These are phyloP conservation scores for Ophthalmolycus amberensis DNA, from an alignment of 2,113 vertebrate genomes.

Conservation along the genomic window DNA sequence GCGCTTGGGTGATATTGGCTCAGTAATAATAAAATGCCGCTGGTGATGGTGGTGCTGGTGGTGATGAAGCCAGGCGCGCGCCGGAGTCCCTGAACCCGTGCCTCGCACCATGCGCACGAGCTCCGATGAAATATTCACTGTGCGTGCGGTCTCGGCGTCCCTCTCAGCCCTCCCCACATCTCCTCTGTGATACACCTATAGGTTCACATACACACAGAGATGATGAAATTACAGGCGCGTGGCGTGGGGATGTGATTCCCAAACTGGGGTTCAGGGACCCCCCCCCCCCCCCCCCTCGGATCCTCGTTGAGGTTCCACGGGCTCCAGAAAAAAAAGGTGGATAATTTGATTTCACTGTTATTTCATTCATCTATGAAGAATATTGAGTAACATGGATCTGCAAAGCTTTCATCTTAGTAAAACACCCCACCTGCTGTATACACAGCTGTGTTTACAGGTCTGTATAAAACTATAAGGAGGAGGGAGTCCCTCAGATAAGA, in stretches of 20 bases:
- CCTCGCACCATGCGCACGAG: constrained; percentile 74
- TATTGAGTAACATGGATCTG: constrained; percentile 7
- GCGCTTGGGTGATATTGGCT: constrained; percentile 73
- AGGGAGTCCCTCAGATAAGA: constrained; percentile 2
- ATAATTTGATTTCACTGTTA: not conserved
- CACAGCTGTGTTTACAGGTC: constrained; percentile 12
- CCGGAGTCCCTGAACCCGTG: constrained; percentile 72
- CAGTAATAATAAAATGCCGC: constrained; percentile 76
- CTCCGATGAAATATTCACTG: constrained; percentile 82
- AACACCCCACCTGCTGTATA: constrained; percentile 48
- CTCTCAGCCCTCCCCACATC: constrained; percentile 48
- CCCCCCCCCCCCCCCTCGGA: not conserved
- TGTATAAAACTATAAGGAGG: not conserved
- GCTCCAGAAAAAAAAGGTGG: not conserved
- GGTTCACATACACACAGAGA: constrained; percentile 27
- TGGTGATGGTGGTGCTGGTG: constrained; percentile 60
- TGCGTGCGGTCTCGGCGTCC: constrained; percentile 70
- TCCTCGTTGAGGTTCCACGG: constrained; percentile 5
- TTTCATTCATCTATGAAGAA: not conserved
- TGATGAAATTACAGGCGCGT: constrained; percentile 12
- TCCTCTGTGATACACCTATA: constrained; percentile 48
- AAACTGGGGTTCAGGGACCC: constrained; percentile 1
- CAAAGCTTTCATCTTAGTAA: constrained; percentile 18
- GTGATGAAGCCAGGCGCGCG: constrained; percentile 61
- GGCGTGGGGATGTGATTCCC: constrained; percentile 13